Evolutionary conservation across 2,113 vertebrate species (phyloP), one percentile per base, ranked within the genome.

Genomic region (Ciconia maguari): DNA sequence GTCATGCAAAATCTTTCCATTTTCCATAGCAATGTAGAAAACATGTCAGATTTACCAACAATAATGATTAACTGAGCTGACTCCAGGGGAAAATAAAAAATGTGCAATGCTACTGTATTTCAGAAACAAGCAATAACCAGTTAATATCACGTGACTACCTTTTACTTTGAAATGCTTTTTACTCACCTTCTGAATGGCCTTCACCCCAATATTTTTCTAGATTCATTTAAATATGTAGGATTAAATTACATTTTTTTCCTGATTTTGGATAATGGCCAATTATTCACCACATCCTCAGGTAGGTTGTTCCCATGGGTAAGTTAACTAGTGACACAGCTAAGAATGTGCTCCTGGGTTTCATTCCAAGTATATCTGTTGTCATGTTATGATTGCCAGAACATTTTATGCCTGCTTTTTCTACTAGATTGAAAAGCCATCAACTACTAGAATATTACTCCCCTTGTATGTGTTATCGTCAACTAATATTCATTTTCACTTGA

Each of bases 1-100:
- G 69, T 55, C 44, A 7, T 18, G 69, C 21, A 64, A 90, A 90
- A 79, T 27, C 17, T 78, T 89, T 32, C 20, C 2, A 32, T 64
- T 77, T 90, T 48, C 83, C 42, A 64, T 10, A 83, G 17, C 25
- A 76, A 68, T 49, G 41, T 6, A 48, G 36, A 83, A 69, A 58
- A 46, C n/a, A 57, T 38, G n/a, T 60, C 90, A 90, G 51, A 90
- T 78, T 75, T 71, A 57, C 61, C 49, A 87, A 83, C 22, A 94
- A 64, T 64, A 97, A 69, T 76, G 68, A 92, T 92, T 89, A 75
- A 82, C 72, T 84, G 65, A 93, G 25, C 12, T 86, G 65, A 92
- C 48, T 81, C 27, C 38, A 55, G 62, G 49, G 34, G 25, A 58
- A 71, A 87, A 75, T 26, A 86, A 30, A 78, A 74, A 41, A 6